Base-by-base conservation (phyloP, 2,888 invertebrate species). In the Mythimna impura region DNA sequence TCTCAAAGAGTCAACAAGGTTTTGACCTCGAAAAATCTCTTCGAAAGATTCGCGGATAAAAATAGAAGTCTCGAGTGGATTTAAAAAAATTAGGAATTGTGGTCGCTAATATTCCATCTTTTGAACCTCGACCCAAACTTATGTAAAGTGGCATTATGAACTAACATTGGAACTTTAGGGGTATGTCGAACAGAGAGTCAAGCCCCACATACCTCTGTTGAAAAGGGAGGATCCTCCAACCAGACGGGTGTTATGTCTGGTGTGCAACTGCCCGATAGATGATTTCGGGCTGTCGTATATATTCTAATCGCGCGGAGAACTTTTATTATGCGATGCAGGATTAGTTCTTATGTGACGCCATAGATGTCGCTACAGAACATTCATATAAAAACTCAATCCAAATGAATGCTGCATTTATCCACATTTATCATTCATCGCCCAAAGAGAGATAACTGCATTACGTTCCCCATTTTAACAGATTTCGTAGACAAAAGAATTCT, bases 381-480 rank as follows among this genome's bases (percentile, higher is more conserved):
- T 58, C 14, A 20, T n/a, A 57, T 50, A 3, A 50, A 70, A 30
- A 4, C 40, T 7, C 25, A 57, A 30, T 9, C 58, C 36, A 22
- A 25, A 40, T 5, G 40, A 67, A 30, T 60, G 14, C 40, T n/a
- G n/a, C n/a, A n/a, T n/a, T n/a, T n/a, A n/a, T 30, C 20, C 25
- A 17, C 30, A 63, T 77, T 63, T 72, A 62, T 54, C 22, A 66
- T 36, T 25, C 34, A 43, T 20, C 6, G 54, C 30, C 40, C 50
- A 75, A 80, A 78, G 62, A 10, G 58, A 52, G n/a, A 55, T 52
- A 58, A 66, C 30, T 74, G 25, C 65, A 66, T 68, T 55, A 76
- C 50, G 5, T 25, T 76, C 20, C 20, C 17, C 43, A 63, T 68
- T 66, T 47, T 55, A 66, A 58, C 47, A 20, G 8, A 71, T 60